Conservation (phyloP, 2,888 invertebrate genomes). For the Heliconius ismenius region DNA sequence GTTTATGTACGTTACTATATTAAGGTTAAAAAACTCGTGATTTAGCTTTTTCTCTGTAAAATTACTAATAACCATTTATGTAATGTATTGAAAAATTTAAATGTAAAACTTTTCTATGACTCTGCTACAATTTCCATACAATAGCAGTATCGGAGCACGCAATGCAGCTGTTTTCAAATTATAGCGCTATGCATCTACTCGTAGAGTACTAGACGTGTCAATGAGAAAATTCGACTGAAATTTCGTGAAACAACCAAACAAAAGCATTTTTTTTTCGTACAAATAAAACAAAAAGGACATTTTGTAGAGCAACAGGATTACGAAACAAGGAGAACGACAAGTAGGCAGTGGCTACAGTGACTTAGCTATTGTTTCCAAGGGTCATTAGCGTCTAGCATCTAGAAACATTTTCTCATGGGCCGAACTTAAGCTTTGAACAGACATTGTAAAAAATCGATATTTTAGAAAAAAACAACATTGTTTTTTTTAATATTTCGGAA, state of each 20-base stretch:
- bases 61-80: neutral
- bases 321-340: conserved; percentile 22
- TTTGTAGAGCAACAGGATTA: conserved; percentile 20
- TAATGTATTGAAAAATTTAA: neutral
- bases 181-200: neutral
- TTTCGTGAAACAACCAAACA: neutral
- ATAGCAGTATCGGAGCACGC: neutral
- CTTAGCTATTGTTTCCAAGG: conserved; percentile 37
- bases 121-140: neutral
- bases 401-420: no score
- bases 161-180: conserved; percentile 17
- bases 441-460: no score
- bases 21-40: neutral
- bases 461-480: no score
- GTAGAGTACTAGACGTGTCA: neutral
- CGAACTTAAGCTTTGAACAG: no score
- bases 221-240: neutral
- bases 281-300: conserved; percentile 18
- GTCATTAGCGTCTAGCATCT: neutral
- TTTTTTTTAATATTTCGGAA: no score
- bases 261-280: neutral
- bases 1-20: neutral
- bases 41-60: neutral
- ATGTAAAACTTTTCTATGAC: neutral
- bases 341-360: conserved; percentile 34